Evolutionary conservation across 1,140 invertebrate genomes (phyloP).

Genomic region (Penaeus chinensis): DNA sequence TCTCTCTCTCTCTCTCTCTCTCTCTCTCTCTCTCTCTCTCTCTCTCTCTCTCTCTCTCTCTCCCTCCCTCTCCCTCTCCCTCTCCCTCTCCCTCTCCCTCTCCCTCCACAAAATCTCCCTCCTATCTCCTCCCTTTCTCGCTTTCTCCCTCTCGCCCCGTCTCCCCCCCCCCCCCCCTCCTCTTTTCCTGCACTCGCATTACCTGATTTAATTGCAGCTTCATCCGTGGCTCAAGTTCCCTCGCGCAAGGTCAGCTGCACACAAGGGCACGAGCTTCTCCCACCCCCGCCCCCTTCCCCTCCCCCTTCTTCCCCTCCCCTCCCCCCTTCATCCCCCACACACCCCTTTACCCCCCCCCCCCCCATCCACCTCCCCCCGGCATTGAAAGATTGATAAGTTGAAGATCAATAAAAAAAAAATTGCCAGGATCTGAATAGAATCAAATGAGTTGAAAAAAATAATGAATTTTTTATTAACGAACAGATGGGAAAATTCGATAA

Average conservation of each 20-base stretch:
- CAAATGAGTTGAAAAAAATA: too few relatives aligned
- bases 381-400: neutral
- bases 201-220: neutral
- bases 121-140: neutral
- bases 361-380: neutral
- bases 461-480: too few relatives aligned
- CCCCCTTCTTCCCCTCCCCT: neutral
- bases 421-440: too few relatives aligned
- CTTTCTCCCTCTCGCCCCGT: neutral
- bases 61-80: neutral
- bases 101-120: neutral
- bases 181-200: neutral
- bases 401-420: too few relatives aligned
- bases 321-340: neutral
- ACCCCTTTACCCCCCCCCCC: too few relatives aligned
- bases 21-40: too few relatives aligned
- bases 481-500: too few relatives aligned
- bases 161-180: neutral
- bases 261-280: neutral
- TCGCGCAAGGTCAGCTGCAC: neutral
- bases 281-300: neutral
- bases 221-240: neutral
- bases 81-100: neutral
- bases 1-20: neutral
- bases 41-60: constrained; percentile 9